A percentile compares a stretch with the other conserved stretches of the same genome.
Evolutionary conservation across 2,888 invertebrate genomes (phyloP).

Genomic region (Eugnorisma glareosa): DNA sequence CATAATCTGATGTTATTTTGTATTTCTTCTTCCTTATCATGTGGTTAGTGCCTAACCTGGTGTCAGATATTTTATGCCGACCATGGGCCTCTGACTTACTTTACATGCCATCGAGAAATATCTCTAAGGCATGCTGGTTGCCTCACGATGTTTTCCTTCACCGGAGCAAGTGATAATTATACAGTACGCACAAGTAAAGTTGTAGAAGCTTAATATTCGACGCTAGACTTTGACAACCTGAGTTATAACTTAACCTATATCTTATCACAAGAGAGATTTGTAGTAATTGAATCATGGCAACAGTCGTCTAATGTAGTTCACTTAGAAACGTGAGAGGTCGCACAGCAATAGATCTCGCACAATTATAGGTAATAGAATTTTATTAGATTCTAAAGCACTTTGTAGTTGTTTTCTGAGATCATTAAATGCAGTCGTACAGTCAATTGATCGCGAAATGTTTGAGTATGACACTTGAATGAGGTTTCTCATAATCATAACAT

Average conservation of each 20-base stretch:
- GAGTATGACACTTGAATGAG: background rate
- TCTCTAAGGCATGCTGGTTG: too few relatives aligned
- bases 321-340: conserved; percentile 16
- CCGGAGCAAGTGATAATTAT: too few relatives aligned
- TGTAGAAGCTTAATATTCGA: too few relatives aligned
- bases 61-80: too few relatives aligned
- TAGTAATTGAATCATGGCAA: conserved; percentile 1
- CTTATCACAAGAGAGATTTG: conserved; percentile 28
- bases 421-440: background rate
- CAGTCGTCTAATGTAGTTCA: conserved; percentile 17
- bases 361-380: conserved; percentile 24
- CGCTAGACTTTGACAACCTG: background rate
- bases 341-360: background rate
- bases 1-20: background rate
- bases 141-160: too few relatives aligned
- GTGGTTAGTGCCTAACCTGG: too few relatives aligned
- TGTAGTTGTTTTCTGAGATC: background rate
- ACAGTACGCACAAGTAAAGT: background rate
- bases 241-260: background rate
- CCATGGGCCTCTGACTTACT: too few relatives aligned
- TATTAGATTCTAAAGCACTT: conserved; percentile 2
- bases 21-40: too few relatives aligned
- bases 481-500: background rate
- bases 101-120: too few relatives aligned
- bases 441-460: background rate